Base-by-base conservation (phyloP, 2,888 invertebrate genomes). In the Ypsolopha scabrella region DNA sequence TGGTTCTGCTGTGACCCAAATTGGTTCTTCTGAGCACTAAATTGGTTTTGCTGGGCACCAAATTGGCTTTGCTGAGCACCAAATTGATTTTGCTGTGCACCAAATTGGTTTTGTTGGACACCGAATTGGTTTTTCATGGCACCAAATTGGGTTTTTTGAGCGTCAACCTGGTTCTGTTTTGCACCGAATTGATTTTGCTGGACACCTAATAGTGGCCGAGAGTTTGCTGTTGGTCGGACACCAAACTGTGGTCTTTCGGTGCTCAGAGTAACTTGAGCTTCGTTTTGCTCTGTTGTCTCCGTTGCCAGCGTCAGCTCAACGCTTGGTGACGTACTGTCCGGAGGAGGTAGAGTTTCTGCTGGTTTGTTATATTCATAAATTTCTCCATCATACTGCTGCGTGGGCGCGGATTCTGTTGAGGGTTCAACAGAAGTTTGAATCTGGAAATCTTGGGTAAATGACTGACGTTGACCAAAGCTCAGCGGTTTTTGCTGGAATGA, bases 301-400 rank as follows among this genome's bases (percentile, higher is more conserved):
- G 10, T 43, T 3, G 11, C 47, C 10, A 36, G 33, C 7, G 35
- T 35, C 34, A 34, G 14, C 10, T 51, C 51, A 33, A 47, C 13
- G 55, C 52, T 48, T 60, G 54, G 51, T 60, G 57, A 13, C 57
- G 50, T 24, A 67, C 55, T 37, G 10, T 46, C 47, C 7, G 49
- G 37, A 9, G 63, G 58, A 24, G 72, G 64, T 1, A 72, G 55
- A 41, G 60, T 58, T 52, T 65, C 62, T 11, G 63, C 60, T 43
- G 80, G 80, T 50, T 80, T 80, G 41, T 62, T 75, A 54, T 80
- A 80, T 54, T 80, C 68, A 52, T 80, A 79, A 54, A 80, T 59
- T 60, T 71, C 67, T 14, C 70, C 69, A 7, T 56, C 58, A 47
- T 69, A 67, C 41, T 50, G 44, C 36, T 44, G 50, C 33, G 39